phyloP scores from a whole-genome alignment of 2,113 vertebrate species.

The Garra rufa region DNA sequence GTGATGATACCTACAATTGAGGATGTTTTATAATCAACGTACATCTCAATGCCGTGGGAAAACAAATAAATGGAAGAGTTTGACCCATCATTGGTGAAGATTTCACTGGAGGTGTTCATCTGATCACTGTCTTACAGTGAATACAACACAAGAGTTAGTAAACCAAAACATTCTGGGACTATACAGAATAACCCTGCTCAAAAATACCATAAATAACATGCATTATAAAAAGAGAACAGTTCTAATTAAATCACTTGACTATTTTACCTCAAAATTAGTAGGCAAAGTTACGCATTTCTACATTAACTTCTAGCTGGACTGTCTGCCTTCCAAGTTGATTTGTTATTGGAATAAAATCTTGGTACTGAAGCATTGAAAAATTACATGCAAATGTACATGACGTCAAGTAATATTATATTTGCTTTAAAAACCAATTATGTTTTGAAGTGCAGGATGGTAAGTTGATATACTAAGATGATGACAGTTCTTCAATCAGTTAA shows the following conservation, averaged over 20 bases:
- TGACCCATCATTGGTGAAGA: background rate
- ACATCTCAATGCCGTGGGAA: background rate
- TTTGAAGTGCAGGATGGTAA: no score
- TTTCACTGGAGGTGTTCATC: conserved; percentile 43
- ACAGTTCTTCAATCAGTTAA: no score
- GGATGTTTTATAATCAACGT: no score
- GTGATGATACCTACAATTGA: background rate
- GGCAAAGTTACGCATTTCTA: background rate
- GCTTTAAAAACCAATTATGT: no score
- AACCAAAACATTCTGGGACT: no score
- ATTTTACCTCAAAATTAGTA: no score
- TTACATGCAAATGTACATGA: background rate
- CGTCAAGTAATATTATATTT: no score
- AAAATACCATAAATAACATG: no score
- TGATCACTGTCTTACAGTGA: background rate
- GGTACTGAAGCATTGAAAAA: background rate
- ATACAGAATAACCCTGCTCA: no score
- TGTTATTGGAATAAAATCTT: background rate
- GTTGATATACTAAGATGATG: no score
- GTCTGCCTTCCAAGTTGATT: background rate
- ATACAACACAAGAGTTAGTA: background rate
- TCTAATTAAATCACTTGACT: no score
- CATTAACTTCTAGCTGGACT: background rate
- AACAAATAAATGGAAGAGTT: background rate
- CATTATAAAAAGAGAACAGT: no score